Evolutionary conservation across 2,797 vertebrate genomes (phyloP), one percentile per base, ranked within the genome.

Genomic region (Loriculus beryllinus): DNA sequence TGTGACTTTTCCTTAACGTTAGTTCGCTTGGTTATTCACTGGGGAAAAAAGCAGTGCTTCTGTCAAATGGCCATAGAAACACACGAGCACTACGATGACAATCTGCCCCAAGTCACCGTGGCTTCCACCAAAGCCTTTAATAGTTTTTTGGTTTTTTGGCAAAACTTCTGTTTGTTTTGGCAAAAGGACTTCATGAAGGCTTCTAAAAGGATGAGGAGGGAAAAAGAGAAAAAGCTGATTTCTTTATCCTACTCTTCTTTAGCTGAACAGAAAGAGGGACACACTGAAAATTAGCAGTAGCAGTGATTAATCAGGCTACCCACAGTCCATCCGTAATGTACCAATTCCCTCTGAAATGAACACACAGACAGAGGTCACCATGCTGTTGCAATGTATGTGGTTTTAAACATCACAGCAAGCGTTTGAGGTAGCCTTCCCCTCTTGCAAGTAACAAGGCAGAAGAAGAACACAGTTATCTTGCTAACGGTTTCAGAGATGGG

Each of bases 91-190:
- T 7, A 75, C 20, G 2, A 12, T 4, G 7, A 69, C 7, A 1
- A 17, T 49, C 51, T 49, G 26, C 35, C 40, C n/a, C 75, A 56
- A 74, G 40, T 54, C 72, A 80, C 62, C 2, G 1, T 5, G 2
- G 64, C 69, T 93, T 93, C 72, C 56, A 67, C 60, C 65, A 91
- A 92, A 95, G 77, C 39, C 37, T 6, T 87, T 92, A 94, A 83
- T 86, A 63, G n/a, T n/a, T n/a, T n/a, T n/a, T n/a, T n/a, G n/a
- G n/a, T n/a, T n/a, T n/a, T n/a, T n/a, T n/a, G 63, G 82, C 77
- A 93, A 79, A 85, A 67, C 7, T 10, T 76, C 60, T 93, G 80
- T 72, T 96, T 48, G 33, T 92, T 96, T 91, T 96, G 92, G 88
- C 87, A 52, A 88, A 82, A 86, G 56, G 83, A 83, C 51, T 90